Conservation (phyloP, 2,113 vertebrate genomes). For the Enhydra lutris region DNA sequence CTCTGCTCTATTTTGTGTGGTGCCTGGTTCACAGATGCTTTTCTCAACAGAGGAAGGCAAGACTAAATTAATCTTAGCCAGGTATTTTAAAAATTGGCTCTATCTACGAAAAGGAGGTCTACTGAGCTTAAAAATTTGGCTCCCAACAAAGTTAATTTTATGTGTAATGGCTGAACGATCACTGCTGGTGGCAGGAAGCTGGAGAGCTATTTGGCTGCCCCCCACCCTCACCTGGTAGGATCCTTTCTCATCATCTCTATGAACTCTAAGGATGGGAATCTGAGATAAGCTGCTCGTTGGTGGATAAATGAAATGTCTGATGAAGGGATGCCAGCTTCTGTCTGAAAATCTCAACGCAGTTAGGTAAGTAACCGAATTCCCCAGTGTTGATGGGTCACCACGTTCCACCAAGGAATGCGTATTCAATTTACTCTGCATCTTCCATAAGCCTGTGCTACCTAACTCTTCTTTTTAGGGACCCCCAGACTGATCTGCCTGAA, state of each 20-base stretch:
- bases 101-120: background rate
- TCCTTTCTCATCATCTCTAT: background rate
- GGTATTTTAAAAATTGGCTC: background rate
- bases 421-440: background rate
- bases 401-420: background rate
- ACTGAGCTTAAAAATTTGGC: background rate
- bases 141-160: background rate
- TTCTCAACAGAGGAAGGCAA: background rate
- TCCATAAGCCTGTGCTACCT: background rate
- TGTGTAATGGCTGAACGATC: background rate
- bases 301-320: background rate
- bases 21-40: background rate
- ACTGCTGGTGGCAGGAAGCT: background rate
- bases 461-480: background rate
- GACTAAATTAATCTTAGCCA: background rate
- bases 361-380: background rate
- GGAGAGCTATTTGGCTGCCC: background rate
- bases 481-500: background rate
- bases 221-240: background rate
- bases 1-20: background rate
- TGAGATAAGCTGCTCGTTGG: background rate
- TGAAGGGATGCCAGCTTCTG: background rate
- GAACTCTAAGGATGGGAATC: background rate
- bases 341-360: background rate
- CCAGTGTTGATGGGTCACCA: too few relatives aligned